Base-by-base conservation (phyloP, 30 jellyfish, hydroid and myxozoan genomes). In the Nemopilema nomurai region DNA sequence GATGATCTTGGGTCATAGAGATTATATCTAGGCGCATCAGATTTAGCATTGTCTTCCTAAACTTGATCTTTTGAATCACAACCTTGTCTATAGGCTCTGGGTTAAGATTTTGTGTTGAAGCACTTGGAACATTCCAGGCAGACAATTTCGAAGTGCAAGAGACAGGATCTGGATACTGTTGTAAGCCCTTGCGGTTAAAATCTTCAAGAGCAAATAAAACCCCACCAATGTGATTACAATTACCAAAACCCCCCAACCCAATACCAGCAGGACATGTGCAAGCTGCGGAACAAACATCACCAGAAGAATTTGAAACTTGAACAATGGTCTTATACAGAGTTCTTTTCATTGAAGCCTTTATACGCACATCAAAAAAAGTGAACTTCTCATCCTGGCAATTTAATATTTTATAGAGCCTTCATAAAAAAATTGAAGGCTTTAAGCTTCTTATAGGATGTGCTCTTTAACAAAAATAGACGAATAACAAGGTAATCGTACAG, bases 401-500 rank as follows among this genome's bases (percentile, higher is more conserved):
- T 13, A 41, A 41, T 41, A 13, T 41, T 41, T 41, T 41, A 3
- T 3, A 41, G 57, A 41, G 57, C 57, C 57, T 41, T 41, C 57
- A 41, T 41, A 41, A 41, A 41, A 70, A 70, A 70, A 30, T 24
- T 4, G 53, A 70, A 70, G 24, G 53, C 69, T 29, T 70, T 23
- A 30, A 70, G 81, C 53, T 70, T 70, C 49, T 70, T 23, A 49
- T 70, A 70, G 24, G 81, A 24, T 29, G 81, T 70, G 49, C 81
- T 70, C 53, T 70, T 70, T 21, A 70, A 70, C 31, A 70, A 49
- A 70, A 70, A 13, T 49, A 80, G 27, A 22, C 80, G 72, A 27
- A 74, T 74, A 21, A 76, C 81, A 29, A 76, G 74, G 16, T 76
- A 76, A 27, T 76, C 86, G 74, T 76, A 76, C 51, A 76, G 74